These are phyloP conservation scores for Hydrozoanthus tunicans DNA, from an alignment of 64 coral and sea anemone genomes.

Conservation along the genomic window DNA sequence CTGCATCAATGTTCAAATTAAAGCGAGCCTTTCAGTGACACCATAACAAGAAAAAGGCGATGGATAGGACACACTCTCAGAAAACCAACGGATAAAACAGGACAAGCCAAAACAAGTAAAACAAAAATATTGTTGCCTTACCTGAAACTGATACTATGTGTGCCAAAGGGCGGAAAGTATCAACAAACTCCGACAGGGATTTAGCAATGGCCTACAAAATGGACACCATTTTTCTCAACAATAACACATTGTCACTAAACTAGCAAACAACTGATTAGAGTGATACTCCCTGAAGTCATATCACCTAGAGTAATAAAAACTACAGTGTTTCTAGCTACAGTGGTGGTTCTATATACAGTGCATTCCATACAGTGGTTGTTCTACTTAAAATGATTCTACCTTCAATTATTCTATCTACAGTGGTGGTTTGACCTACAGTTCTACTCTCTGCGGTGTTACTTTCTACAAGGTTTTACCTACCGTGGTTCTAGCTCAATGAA, in stretches of 20 bases:
- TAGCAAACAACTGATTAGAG: no score
- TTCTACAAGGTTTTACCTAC: no score
- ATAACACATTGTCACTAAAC: no score
- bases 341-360: no score
- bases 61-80: background rate
- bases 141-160: conserved; percentile 52
- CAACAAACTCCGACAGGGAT: conserved; percentile 28
- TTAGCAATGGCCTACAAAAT: conserved; percentile 40
- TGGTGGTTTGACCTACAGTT: background rate
- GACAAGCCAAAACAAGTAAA: background rate
- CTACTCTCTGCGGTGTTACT: no score
- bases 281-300: no score
- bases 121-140: background rate
- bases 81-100: background rate
- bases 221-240: background rate
- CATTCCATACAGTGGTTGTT: no score
- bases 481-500: no score
- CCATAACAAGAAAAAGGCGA: background rate
- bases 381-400: no score
- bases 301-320: no score
- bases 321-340: no score
- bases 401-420: background rate
- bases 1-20: background rate
- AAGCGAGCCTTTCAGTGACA: background rate
- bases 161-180: conserved; percentile 40